Base-by-base conservation (phyloP, 2,888 invertebrate genomes). In the Ischnus inquisitorius region DNA sequence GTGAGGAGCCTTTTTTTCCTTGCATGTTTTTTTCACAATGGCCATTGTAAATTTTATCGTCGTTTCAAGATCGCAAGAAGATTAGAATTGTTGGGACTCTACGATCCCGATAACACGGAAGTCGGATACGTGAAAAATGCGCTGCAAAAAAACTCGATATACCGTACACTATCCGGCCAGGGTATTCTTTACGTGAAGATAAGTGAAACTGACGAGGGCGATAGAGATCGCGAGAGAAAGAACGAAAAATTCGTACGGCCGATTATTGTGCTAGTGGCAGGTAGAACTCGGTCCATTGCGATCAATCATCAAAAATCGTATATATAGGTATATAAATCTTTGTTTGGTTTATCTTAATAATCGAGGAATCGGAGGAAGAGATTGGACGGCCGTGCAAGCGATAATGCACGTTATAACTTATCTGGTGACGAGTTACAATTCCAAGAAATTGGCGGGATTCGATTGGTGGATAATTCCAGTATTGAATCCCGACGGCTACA, bases 381-480 rank as follows among this genome's bases (percentile, higher is more conserved):
- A 84, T 57, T 84, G 84, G 84, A 80, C 48, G n/a, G 74, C 81
- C 2, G 78, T 84, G 2, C 77, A 74, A 3, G 48, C 46, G 28
- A 78, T 64, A 22, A 84, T 84, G 72, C 54, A 84, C 39, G n/a
- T 69, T 6, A 34, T 74, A 43, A 84, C 80, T 12, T 19, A 78
- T 64, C 57, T 84, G 39, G 81, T 77, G 46, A 78, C 81, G 64
- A 84, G 77, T 78, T 65, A 78, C 69, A 54, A 41, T 1, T 22
- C 39, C n/a, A 64, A 54, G n/a, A 84, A 81, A 78, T 78, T 81
- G 39, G 54, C 25, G 28, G 84, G 77, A 16, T 81, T 74, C 64
- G 84, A 84, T 74, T 84, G 84, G 84, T 84, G 84, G 84, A 81
- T 84, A 54, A 84, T 84, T 78, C 84, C 84, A 10, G 34, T 84